A percentile compares a stretch with the other conserved stretches of the same genome.
Evolutionary conservation across 2,113 vertebrate genomes (phyloP).

Genomic region (Castor canadensis): DNA sequence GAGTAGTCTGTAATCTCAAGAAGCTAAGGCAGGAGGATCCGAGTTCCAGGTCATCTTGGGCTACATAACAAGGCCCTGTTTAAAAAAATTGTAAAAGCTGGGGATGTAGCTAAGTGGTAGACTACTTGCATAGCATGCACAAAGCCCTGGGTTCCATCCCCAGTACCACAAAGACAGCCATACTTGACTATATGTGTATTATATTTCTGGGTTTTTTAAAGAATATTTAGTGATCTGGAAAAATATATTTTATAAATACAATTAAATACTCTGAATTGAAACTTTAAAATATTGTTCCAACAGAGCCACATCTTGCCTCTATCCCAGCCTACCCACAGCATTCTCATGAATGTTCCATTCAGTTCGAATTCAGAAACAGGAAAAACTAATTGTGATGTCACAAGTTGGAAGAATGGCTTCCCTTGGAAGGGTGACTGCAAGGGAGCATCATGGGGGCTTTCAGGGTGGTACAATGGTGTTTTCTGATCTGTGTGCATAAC

Average conservation of each 20-base stretch:
- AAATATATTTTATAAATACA: background rate
- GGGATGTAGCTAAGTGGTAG: no score
- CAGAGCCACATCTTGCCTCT: background rate
- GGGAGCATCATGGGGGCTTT: background rate
- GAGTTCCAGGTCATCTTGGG: no score
- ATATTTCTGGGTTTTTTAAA: background rate
- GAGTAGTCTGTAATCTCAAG: no score
- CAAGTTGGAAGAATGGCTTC: background rate
- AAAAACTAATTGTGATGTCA: background rate
- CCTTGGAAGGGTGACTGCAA: background rate
- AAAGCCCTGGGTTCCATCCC: no score
- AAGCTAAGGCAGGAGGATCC: background rate
- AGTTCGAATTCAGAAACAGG: background rate
- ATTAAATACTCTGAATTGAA: background rate
- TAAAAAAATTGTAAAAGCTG: background rate
- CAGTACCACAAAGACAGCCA: background rate
- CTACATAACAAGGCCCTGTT: background rate
- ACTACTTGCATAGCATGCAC: no score
- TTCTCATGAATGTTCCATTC: background rate
- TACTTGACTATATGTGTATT: background rate
- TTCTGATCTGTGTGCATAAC: background rate
- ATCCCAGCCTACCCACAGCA: rapidly evolving
- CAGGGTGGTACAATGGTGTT: background rate
- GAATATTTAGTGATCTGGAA: background rate
- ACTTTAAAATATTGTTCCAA: background rate